Percentiles rank a stretch among this genome's conserved stretches.
These are phyloP conservation scores for Ceyx erithaca DNA, from an alignment of 2,797 vertebrate species.

Conservation along the genomic window DNA sequence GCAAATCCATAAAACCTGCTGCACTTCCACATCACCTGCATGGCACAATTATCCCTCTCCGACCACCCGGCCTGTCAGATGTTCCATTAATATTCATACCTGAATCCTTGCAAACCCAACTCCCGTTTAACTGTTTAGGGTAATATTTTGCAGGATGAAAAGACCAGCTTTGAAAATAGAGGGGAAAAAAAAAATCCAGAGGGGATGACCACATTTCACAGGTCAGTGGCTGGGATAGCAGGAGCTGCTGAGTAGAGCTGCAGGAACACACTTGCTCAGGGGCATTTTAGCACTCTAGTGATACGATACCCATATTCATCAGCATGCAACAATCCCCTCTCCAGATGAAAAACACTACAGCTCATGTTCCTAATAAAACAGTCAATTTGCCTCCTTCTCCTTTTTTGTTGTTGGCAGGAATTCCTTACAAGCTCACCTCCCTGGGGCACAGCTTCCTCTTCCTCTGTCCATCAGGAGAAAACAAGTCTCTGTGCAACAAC, in stretches of 20 bases:
- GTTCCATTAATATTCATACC: slow-evolving; percentile 36
- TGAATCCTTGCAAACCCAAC: background rate
- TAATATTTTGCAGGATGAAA: slow-evolving; percentile 5
- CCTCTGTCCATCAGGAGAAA: slow-evolving; percentile 24
- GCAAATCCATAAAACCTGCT: background rate
- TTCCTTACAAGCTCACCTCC: slow-evolving; percentile 54
- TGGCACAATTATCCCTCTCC: background rate
- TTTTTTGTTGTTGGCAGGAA: slow-evolving; percentile 63
- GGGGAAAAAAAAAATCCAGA: background rate
- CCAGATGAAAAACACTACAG: slow-evolving; percentile 63
- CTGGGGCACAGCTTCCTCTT: slow-evolving; percentile 45
- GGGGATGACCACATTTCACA: slow-evolving; percentile 53
- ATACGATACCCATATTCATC: slow-evolving; percentile 63
- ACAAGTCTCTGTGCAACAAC: slow-evolving; percentile 30
- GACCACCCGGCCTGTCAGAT: rapidly evolving
- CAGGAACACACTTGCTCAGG: slow-evolving; percentile 52
- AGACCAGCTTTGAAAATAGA: slow-evolving; percentile 58
- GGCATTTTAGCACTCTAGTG: slow-evolving; percentile 71
- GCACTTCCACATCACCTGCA: background rate
- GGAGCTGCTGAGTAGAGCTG: slow-evolving; percentile 52
- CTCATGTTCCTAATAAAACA: slow-evolving; percentile 72
- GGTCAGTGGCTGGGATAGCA: slow-evolving; percentile 54
- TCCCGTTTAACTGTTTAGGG: slow-evolving; percentile 36
- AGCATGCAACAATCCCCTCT: slow-evolving; percentile 55
- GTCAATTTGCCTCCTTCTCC: slow-evolving; percentile 62